These are phyloP conservation scores for Nasonia longicornis DNA, from an alignment of 1,140 invertebrate genomes.

Conservation along the genomic window DNA sequence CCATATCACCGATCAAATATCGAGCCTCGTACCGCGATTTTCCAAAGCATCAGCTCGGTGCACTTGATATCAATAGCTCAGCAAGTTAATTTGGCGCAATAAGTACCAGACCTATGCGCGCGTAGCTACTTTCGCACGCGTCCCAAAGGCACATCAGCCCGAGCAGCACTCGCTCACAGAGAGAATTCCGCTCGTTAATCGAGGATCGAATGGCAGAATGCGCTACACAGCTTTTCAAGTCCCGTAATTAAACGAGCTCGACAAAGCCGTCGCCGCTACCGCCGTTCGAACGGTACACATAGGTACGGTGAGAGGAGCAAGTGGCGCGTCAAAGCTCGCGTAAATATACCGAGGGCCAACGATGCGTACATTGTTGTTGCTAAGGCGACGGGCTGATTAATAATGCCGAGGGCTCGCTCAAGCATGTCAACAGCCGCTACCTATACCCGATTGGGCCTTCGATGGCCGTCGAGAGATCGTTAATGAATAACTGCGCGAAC, in stretches of 20 bases:
- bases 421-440: slow-evolving; percentile 22
- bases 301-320: background rate
- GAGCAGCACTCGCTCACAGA: background rate
- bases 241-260: background rate
- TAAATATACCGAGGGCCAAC: background rate
- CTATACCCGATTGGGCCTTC: background rate
- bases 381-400: slow-evolving; percentile 36
- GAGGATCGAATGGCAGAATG: slow-evolving; percentile 7
- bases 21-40: no score
- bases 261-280: background rate
- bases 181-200: slow-evolving; percentile 3
- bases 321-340: background rate
- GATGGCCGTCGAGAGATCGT: slow-evolving; percentile 16
- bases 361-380: slow-evolving; percentile 2
- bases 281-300: no score
- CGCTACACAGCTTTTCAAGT: background rate
- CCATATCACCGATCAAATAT: no score
- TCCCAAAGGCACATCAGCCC: no score
- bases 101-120: background rate
- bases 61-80: background rate
- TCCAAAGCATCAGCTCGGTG: no score
- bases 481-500: slow-evolving; percentile 8
- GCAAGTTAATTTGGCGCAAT: background rate
- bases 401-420: background rate
- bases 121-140: no score